These are phyloP conservation scores for Pyrocoelia pectoralis DNA, from an alignment of 2,888 invertebrate species.

Conservation along the genomic window DNA sequence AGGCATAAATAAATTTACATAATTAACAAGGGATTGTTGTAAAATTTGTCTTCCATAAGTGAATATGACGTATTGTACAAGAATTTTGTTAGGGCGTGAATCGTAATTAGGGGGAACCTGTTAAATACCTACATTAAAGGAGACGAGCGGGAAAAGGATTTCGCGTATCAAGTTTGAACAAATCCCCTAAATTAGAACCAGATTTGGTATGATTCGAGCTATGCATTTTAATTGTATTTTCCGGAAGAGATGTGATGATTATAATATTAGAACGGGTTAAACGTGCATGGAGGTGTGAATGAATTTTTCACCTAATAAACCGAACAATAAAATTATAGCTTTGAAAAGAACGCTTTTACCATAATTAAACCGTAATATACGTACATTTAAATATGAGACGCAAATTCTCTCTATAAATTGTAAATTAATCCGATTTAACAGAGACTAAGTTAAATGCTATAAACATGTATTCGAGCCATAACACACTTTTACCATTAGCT, in stretches of 20 bases:
- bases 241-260: not conserved
- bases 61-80: not conserved
- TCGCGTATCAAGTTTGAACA: constrained; percentile 3
- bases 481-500: constrained; percentile 56
- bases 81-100: not conserved
- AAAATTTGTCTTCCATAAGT: not conserved
- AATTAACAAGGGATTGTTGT: not conserved
- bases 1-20: not conserved
- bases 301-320: constrained; percentile 18
- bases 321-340: constrained; percentile 11
- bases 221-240: constrained; percentile 15
- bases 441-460: constrained; percentile 55
- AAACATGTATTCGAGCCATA: constrained; percentile 55
- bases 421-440: constrained; percentile 49
- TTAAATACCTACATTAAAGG: too few species aligned
- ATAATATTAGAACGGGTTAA: constrained; percentile 14
- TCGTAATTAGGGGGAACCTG: not conserved
- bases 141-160: not conserved
- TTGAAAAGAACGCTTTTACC: constrained; percentile 21
- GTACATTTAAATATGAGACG: constrained; percentile 25
- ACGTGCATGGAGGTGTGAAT: constrained; percentile 13
- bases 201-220: not conserved
- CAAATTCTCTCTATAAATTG: constrained; percentile 38
- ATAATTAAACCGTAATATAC: constrained; percentile 20
- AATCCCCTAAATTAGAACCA: not conserved